phyloP scores from a whole-genome alignment of 2,797 vertebrate species.

The Pseudochaenichthys georgianus region DNA sequence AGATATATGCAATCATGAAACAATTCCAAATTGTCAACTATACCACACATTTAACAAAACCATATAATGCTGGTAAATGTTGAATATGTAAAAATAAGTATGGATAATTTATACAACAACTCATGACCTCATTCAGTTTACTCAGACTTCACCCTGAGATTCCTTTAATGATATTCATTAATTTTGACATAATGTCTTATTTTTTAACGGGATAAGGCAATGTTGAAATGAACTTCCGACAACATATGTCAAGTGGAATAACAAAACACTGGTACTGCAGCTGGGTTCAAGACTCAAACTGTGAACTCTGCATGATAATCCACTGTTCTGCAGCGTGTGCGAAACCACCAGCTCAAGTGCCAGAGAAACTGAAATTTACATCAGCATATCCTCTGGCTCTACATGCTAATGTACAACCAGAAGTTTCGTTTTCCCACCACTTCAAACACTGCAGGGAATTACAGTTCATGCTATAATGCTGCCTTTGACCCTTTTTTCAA shows the following conservation, averaged over 20 bases:
- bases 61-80: background rate
- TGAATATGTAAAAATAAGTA: background rate
- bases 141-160: background rate
- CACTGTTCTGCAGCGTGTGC: constrained; percentile 19
- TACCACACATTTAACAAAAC: background rate
- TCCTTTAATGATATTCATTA: background rate
- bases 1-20: background rate
- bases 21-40: background rate
- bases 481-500: constrained; percentile 1
- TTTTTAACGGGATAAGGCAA: background rate
- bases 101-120: background rate
- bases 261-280: background rate
- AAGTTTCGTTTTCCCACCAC: background rate
- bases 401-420: constrained; percentile 4
- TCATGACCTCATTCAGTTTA: background rate
- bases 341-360: background rate
- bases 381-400: constrained; percentile 23
- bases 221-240: constrained; percentile 2
- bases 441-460: background rate
- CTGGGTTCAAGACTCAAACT: constrained; percentile 8
- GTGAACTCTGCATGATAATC: constrained; percentile 17
- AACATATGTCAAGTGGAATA: constrained; percentile 1
- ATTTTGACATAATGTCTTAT: background rate
- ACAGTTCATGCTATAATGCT: background rate
- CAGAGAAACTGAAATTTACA: constrained; percentile 11